Conservation (phyloP, 2,113 vertebrate species). For the Neogobius melanostomus region DNA sequence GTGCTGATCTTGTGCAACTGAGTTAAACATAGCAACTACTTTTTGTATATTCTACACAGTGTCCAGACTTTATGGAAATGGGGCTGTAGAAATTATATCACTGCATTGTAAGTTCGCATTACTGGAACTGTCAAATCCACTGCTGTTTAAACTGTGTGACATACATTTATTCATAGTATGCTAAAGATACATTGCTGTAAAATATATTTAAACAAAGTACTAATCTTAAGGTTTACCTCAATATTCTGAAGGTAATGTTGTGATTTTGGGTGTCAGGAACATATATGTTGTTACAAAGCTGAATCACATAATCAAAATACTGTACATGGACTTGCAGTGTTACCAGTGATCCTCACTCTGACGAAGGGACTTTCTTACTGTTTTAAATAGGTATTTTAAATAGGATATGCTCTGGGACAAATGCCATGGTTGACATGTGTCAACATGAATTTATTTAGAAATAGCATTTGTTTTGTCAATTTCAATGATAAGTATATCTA, state of each 20-base stretch:
- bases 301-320: slow-evolving; percentile 48
- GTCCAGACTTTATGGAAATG: neutral
- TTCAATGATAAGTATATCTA: slow-evolving; percentile 68
- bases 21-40: neutral
- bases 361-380: slow-evolving; percentile 62
- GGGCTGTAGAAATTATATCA: slow-evolving; percentile 1
- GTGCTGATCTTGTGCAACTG: neutral
- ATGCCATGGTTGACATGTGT: slow-evolving; percentile 69
- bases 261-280: slow-evolving; percentile 45
- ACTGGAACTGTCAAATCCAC: slow-evolving; percentile 26
- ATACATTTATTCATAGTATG: slow-evolving; percentile 50
- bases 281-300: slow-evolving; percentile 34
- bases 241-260: slow-evolving; percentile 56
- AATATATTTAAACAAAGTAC: slow-evolving; percentile 49
- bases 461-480: slow-evolving; percentile 57
- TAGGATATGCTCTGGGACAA: slow-evolving; percentile 71
- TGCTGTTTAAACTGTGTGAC: slow-evolving; percentile 39
- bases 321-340: slow-evolving; percentile 41
- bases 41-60: neutral
- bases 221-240: slow-evolving; percentile 67
- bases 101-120: slow-evolving; percentile 24
- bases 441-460: slow-evolving; percentile 62
- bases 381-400: slow-evolving; percentile 71
- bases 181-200: slow-evolving; percentile 45
- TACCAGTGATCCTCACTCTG: slow-evolving; percentile 41